phyloP scores from a whole-genome alignment of 1,140 invertebrate species.

The Calycopis cecrops region DNA sequence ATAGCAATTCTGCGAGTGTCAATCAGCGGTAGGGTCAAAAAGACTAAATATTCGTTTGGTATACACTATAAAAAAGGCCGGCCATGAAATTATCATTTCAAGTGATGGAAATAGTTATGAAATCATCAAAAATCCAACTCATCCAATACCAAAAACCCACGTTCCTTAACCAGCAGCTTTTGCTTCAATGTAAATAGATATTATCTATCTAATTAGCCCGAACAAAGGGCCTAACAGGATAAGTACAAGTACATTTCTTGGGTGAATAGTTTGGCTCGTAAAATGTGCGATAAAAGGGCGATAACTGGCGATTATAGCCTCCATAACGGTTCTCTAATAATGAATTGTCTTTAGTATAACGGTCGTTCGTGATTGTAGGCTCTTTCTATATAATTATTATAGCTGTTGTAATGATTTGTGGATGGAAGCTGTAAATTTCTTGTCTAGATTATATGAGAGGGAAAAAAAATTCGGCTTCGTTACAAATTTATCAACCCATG shows the following conservation, averaged over 20 bases:
- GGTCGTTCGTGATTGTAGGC: conserved; percentile 53
- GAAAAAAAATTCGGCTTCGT: no score
- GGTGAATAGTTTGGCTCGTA: conserved; percentile 67
- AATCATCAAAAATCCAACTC: no score
- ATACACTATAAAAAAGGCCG: no score
- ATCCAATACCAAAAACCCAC: no score
- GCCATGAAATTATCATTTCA: no score
- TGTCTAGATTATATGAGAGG: no score
- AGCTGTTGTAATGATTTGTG: conserved; percentile 22
- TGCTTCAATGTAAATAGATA: conserved; percentile 9
- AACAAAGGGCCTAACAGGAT: conserved; percentile 50
- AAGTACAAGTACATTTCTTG: conserved; percentile 57
- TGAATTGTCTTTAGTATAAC: conserved; percentile 72
- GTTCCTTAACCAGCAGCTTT: no score
- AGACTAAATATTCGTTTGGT: no score
- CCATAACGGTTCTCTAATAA: conserved; percentile 66
- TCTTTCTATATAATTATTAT: conserved; percentile 20
- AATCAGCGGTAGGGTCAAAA: no score
- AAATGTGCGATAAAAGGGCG: conserved; percentile 70
- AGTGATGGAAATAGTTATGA: no score
- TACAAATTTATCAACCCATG: no score
- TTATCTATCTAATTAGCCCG: conserved; percentile 44
- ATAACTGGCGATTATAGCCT: conserved; percentile 66
- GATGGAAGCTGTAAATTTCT: background rate
- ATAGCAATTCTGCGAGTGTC: no score